Percentiles rank a stretch among this genome's conserved stretches.
phyloP scores from a whole-genome alignment of 2,113 vertebrate genomes.

The Sakesphorus luctuosus region DNA sequence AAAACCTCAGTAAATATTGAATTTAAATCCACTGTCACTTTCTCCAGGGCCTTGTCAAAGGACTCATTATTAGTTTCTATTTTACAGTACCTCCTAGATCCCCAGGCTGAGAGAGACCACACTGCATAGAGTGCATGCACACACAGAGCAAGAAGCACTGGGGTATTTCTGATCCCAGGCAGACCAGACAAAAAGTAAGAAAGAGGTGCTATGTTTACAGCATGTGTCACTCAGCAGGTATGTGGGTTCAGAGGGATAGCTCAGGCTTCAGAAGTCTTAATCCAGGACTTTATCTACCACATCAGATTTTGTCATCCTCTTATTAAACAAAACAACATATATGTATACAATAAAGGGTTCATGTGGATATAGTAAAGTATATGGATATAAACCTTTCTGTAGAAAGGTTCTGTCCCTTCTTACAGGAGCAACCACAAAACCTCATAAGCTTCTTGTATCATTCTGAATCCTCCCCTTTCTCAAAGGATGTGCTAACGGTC shows the following conservation, averaged over 20 bases:
- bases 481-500: background rate
- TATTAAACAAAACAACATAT: background rate
- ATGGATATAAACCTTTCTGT: background rate
- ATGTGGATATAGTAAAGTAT: background rate
- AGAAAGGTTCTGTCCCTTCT: background rate
- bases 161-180: background rate
- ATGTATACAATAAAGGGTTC: background rate
- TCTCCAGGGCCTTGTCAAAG: conserved; percentile 29
- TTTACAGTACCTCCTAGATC: background rate
- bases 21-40: conserved; percentile 59
- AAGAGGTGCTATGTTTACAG: background rate
- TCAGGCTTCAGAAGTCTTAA: background rate
- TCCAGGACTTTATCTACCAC: background rate
- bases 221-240: background rate
- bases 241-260: background rate
- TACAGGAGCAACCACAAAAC: background rate
- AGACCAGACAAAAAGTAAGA: background rate
- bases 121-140: background rate
- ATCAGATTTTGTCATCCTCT: background rate
- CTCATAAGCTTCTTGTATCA: background rate
- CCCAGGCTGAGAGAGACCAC: background rate
- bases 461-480: background rate
- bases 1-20: conserved; percentile 38
- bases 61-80: conserved; percentile 16
- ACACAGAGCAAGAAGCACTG: background rate